Percentiles rank a stretch among this genome's conserved stretches.
Evolutionary conservation across 1,140 invertebrate species (phyloP).

Genomic region (Cataglyphis hispanica): DNA sequence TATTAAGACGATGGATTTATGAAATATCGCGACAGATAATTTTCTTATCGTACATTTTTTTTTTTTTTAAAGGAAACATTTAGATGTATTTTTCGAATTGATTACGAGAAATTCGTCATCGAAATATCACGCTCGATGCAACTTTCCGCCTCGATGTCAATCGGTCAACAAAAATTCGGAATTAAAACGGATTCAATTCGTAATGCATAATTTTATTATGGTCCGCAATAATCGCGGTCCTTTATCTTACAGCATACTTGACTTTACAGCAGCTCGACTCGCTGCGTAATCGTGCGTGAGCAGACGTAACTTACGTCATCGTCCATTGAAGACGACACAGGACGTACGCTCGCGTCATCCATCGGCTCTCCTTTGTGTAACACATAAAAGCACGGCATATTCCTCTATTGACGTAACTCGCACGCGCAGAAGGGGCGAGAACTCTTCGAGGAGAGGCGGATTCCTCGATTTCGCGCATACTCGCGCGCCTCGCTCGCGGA

Average conservation of each 20-base stretch:
- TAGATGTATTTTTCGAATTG: not conserved
- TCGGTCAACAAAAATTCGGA: not conserved
- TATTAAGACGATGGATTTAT: not conserved
- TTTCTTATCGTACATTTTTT: not conserved
- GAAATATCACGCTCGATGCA: not conserved
- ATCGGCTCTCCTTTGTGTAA: slow-evolving; percentile 28
- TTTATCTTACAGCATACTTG: slow-evolving; percentile 3
- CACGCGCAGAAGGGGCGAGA: not conserved
- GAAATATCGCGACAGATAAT: not conserved
- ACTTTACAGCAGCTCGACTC: slow-evolving; percentile 35
- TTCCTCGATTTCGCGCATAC: slow-evolving; percentile 51
- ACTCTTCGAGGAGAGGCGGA: not conserved
- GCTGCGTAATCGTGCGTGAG: slow-evolving; percentile 54
- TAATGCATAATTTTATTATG: not conserved
- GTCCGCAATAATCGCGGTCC: not conserved
- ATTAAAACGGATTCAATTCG: not conserved
- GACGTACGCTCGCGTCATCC: slow-evolving; percentile 43
- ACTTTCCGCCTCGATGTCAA: not conserved
- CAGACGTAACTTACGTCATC: slow-evolving; percentile 61
- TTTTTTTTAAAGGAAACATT: no score
- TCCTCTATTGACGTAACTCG: slow-evolving; percentile 53
- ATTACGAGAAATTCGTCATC: not conserved
- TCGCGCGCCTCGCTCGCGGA: slow-evolving; percentile 45
- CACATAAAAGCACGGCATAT: slow-evolving; percentile 23
- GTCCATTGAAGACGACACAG: slow-evolving; percentile 52